Evolutionary conservation across 2,888 invertebrate genomes (phyloP).

Genomic region (Tyria jacobaeae): DNA sequence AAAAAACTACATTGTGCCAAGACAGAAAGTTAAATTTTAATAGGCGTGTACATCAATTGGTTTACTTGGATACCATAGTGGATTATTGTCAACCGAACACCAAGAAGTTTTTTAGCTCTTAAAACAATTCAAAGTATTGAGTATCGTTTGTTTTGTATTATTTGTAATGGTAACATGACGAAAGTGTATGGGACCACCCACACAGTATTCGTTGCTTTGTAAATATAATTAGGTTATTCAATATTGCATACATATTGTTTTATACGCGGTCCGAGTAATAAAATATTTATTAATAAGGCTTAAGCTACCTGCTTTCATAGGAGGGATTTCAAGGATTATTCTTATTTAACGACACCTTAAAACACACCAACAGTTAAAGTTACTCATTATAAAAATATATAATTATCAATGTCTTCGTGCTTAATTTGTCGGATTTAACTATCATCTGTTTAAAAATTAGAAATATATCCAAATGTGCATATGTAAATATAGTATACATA

Average conservation of each 20-base stretch:
- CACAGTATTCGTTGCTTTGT: constrained; percentile 46
- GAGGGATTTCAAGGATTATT: not conserved
- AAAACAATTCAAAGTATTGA: constrained; percentile 49
- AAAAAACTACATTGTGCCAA: no score
- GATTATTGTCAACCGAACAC: not conserved
- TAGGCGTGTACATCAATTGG: not conserved
- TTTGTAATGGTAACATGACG: constrained; percentile 50
- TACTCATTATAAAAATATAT: no score
- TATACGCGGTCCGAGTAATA: constrained; percentile 12
- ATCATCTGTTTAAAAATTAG: no score
- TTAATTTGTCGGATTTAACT: no score
- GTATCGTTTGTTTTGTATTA: constrained; percentile 39
- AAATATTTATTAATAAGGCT: constrained; percentile 22
- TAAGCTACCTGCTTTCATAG: constrained; percentile 10
- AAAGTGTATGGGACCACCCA: constrained; percentile 54
- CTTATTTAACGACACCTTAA: not conserved
- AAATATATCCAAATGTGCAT: no score
- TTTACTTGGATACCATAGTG: not conserved
- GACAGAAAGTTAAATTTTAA: no score
- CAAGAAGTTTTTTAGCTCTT: constrained; percentile 22
- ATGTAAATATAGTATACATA: no score
- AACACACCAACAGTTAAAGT: not conserved
- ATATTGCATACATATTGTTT: constrained; percentile 24
- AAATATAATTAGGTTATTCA: constrained; percentile 49
- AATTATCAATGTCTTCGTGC: no score